phyloP scores from a whole-genome alignment of 2,797 vertebrate genomes.

The Remorina albescens region DNA sequence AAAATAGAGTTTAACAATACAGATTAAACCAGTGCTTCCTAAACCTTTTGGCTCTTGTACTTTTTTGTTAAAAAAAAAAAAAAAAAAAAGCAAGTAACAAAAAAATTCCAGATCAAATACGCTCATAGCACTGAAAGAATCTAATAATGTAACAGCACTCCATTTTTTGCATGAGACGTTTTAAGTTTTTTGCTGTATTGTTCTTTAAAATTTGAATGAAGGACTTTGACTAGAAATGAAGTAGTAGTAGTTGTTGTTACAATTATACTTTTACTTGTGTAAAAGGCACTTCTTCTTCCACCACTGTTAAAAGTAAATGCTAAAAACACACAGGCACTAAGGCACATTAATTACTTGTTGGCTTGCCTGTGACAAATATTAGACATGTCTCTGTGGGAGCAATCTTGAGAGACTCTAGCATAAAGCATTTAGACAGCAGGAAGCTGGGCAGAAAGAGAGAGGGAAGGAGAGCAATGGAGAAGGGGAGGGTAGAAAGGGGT shows the following conservation, averaged over 20 bases:
- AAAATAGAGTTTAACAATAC: neutral
- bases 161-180: neutral
- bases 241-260: neutral
- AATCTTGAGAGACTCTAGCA: conserved; percentile 51
- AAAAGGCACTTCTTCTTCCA: conserved; percentile 9
- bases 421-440: conserved; percentile 75
- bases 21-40: conserved; percentile 1
- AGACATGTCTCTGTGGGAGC: conserved; percentile 48
- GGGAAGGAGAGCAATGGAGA: conserved; percentile 37
- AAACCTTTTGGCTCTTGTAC: neutral
- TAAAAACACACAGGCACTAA: conserved; percentile 38
- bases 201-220: neutral
- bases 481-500: conserved; percentile 36
- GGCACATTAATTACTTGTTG: conserved; percentile 48
- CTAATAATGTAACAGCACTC: neutral
- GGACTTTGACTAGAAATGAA: neutral
- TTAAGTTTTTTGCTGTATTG: neutral
- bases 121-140: no score
- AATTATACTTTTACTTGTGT: conserved; percentile 12
- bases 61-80: no score
- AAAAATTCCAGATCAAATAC: no score
- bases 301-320: conserved; percentile 18
- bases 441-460: conserved; percentile 40
- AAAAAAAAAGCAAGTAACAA: no score
- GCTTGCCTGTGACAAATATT: conserved; percentile 60